A percentile compares a stretch with the other conserved stretches of the same genome.
Conservation (phyloP, 2,888 invertebrate genomes). For the Drosophila robusta region DNA sequence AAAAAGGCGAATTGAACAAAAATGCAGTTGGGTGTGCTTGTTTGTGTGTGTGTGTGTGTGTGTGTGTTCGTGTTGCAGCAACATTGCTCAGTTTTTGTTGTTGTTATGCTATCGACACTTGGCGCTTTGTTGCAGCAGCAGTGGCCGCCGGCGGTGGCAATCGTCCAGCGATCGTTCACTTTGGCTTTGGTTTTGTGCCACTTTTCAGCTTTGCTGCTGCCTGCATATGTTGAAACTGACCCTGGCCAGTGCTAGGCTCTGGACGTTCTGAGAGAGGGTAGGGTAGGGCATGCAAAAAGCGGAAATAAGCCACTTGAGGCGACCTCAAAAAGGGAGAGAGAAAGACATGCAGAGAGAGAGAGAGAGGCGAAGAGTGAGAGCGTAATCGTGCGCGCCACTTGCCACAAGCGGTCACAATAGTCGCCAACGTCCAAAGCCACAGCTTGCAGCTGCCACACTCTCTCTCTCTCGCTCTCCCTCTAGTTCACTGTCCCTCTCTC, state of each 20-base stretch:
- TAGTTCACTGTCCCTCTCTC: not conserved
- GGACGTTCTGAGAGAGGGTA: not conserved
- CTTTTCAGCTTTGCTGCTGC: constrained; percentile 32
- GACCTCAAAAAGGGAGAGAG: constrained; percentile 60
- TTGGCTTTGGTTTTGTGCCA: constrained; percentile 49
- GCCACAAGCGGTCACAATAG: constrained; percentile 44
- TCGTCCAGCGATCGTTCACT: constrained; percentile 54
- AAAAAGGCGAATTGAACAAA: constrained; percentile 57
- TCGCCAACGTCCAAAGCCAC: constrained; percentile 22
- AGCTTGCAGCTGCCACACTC: constrained; percentile 19
- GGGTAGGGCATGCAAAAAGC: constrained; percentile 56
- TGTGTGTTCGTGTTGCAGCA: constrained; percentile 31
- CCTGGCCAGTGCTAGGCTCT: constrained; percentile 23
- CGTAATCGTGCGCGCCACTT: constrained; percentile 74
- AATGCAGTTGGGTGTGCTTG: constrained; percentile 20
- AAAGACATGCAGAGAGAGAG: not conserved
- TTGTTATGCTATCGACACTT: constrained; percentile 65
- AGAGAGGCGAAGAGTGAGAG: constrained; percentile 29
- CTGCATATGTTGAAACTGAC: constrained; percentile 54
- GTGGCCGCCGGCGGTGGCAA: constrained; percentile 23
- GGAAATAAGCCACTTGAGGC: constrained; percentile 77
- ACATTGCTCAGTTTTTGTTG: constrained; percentile 40
- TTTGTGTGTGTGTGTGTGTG: constrained; percentile 1
- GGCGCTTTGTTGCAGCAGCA: constrained; percentile 65
- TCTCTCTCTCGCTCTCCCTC: constrained; percentile 1